Conservation (phyloP, 2,888 invertebrate species). For the Aspidapion aeneum region DNA sequence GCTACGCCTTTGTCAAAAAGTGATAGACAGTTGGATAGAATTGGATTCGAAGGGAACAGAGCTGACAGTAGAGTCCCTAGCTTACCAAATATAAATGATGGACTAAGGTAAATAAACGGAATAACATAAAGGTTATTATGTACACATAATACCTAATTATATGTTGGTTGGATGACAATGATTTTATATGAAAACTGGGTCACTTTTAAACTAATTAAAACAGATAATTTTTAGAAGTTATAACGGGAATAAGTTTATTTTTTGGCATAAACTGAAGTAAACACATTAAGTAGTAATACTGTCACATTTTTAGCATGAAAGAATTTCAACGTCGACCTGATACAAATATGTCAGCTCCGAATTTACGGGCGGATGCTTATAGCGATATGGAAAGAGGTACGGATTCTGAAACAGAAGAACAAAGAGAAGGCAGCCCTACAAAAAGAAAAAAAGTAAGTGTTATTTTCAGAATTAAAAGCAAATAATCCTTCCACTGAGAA, state of each 20-base stretch:
- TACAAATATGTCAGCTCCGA: conserved; percentile 37
- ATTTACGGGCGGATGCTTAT: conserved; percentile 29
- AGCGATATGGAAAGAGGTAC: conserved; percentile 41
- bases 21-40: conserved; percentile 38
- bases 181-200: no score
- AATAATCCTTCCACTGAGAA: no score
- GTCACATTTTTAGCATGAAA: background rate
- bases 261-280: no score
- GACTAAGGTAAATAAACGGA: conserved; percentile 12
- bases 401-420: conserved; percentile 38
- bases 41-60: conserved; percentile 21
- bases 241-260: no score
- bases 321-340: conserved; percentile 27
- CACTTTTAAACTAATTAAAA: no score
- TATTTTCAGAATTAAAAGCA: no score
- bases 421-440: conserved; percentile 27
- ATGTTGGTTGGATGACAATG: no score
- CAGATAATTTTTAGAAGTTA: no score
- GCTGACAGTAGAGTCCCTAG: conserved; percentile 39
- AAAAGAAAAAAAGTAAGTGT: conserved; percentile 30
- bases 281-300: no score
- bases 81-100: conserved; percentile 38
- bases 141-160: no score
- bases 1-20: conserved; percentile 39
- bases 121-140: no score